Evolutionary conservation across 1,140 invertebrate genomes (phyloP).

Genomic region (Wasmannia auropunctata): DNA sequence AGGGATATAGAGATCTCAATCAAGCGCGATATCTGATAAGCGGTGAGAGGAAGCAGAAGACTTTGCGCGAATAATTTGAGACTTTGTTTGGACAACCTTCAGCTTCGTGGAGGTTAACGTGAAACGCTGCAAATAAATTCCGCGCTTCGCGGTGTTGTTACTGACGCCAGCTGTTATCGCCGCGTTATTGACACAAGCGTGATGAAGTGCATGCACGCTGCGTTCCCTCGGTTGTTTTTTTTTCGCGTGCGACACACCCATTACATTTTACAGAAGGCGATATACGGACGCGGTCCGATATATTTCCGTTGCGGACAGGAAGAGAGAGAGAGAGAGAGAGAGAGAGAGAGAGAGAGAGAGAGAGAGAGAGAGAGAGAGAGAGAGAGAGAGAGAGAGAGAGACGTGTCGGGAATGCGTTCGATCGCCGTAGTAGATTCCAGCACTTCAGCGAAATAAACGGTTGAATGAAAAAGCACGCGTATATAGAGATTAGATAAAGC

Average conservation of each 20-base stretch:
- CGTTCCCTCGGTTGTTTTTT: constrained; percentile 22
- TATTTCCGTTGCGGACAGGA: too few relatives aligned
- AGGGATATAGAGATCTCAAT: constrained; percentile 18
- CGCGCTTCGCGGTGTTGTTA: not conserved
- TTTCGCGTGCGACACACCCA: not conserved
- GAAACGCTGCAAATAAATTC: constrained; percentile 22
- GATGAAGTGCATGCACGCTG: not conserved
- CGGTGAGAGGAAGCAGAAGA: not conserved
- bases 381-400: too few relatives aligned
- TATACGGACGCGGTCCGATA: too few relatives aligned
- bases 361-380: too few relatives aligned
- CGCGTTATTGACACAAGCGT: constrained; percentile 20
- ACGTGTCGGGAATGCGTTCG: not conserved
- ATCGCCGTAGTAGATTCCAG: not conserved
- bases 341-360: too few relatives aligned
- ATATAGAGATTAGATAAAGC: constrained; percentile 13
- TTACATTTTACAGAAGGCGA: constrained; percentile 7
- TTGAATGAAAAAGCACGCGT: constrained; percentile 18
- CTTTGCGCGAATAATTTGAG: not conserved
- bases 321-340: too few relatives aligned
- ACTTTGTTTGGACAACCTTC: constrained; percentile 35
- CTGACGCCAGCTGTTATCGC: constrained; percentile 33
- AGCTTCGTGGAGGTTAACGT: not conserved
- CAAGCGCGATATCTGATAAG: constrained; percentile 12
- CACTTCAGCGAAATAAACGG: not conserved